Conservation (phyloP, 2,888 invertebrate genomes). For the Oasisia sp. region DNA sequence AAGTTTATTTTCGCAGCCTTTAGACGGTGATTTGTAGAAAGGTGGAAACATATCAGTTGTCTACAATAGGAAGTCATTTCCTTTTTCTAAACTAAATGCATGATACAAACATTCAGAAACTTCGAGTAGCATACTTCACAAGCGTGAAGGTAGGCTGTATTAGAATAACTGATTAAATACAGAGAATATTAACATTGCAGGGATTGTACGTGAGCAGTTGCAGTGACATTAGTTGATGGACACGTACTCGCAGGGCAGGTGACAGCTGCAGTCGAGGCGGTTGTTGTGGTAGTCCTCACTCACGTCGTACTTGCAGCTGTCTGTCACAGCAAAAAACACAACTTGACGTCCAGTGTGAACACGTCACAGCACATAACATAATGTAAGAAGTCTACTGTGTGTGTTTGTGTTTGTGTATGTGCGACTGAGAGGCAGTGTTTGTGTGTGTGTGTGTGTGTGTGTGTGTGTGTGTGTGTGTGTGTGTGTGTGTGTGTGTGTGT, state of each 20-base stretch:
- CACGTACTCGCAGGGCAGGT: conserved; percentile 18
- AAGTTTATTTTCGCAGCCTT: no score
- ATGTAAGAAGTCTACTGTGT: no score
- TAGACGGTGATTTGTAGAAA: no score
- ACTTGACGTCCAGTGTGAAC: not conserved
- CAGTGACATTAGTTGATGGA: not conserved
- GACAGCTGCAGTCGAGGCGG: conserved; percentile 20
- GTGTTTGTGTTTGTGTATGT: no score
- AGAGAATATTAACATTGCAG: no score
- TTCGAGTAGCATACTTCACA: not conserved
- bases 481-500: no score
- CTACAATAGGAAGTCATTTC: not conserved
- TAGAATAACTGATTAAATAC: not conserved
- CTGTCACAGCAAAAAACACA: not conserved
- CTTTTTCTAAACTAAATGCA: not conserved
- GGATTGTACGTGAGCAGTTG: no score
- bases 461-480: no score
- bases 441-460: no score
- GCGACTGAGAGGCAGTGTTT: no score
- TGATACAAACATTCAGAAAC: not conserved
- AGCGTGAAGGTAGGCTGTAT: not conserved
- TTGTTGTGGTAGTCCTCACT: conserved; percentile 18
- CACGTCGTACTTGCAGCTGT: conserved; percentile 20
- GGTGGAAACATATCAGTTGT: no score
- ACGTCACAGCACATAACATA: not conserved